Conservation (phyloP, 2,888 invertebrate species). For the Cantharis flavilabris region DNA sequence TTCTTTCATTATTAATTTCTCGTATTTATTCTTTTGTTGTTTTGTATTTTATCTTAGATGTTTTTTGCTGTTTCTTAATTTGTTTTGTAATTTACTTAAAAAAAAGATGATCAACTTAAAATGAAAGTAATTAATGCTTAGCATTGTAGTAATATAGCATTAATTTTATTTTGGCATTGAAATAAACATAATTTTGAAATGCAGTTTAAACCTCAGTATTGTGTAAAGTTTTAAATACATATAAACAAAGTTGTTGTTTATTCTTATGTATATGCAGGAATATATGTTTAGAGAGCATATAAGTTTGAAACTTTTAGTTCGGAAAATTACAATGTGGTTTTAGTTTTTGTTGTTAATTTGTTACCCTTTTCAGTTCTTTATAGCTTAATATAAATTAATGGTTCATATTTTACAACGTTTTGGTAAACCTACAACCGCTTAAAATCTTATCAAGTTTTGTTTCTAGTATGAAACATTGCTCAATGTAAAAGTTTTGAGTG, state of each 20-base stretch:
- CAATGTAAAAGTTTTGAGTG: conserved; percentile 13
- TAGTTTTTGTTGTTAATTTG: conserved; percentile 35
- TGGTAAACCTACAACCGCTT: conserved; percentile 1
- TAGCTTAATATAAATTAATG: conserved; percentile 1
- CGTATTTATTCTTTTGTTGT: too few relatives aligned
- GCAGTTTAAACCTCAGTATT: conserved; percentile 30
- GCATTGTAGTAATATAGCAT: neutral
- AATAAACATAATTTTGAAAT: neutral
- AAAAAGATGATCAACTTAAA: too few relatives aligned
- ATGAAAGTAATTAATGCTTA: neutral
- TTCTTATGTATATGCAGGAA: conserved; percentile 37
- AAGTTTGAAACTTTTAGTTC: conserved; percentile 37
- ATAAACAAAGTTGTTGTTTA: conserved; percentile 45
- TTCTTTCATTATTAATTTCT: too few relatives aligned
- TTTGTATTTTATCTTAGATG: too few relatives aligned
- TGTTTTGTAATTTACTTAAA: neutral
- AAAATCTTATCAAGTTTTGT: conserved; percentile 15
- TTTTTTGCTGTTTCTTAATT: neutral
- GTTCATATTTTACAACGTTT: conserved; percentile 1
- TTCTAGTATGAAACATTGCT: conserved; percentile 8
- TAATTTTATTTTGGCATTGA: neutral
- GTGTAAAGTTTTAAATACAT: conserved; percentile 47
- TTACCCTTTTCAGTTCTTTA: conserved; percentile 12
- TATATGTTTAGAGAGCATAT: conserved; percentile 36
- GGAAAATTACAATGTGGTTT: conserved; percentile 33